These are phyloP conservation scores for Orcinus orca DNA, from an alignment of 2,113 vertebrate species.

Conservation along the genomic window DNA sequence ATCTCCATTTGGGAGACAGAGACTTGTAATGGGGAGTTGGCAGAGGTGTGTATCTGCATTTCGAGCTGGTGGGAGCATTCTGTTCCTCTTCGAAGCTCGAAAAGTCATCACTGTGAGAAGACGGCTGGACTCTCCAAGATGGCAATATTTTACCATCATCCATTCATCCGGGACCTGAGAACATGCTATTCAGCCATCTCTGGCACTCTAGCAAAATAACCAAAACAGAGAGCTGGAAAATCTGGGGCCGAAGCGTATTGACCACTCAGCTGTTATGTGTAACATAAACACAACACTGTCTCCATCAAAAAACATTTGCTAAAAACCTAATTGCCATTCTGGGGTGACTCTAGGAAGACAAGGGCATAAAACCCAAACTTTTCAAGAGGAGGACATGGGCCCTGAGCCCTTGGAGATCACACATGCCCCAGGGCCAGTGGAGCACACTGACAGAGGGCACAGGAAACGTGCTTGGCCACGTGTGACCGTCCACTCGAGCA, in stretches of 20 bases:
- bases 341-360: not conserved
- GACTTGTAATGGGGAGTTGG: constrained; percentile 48
- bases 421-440: not conserved
- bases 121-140: not conserved
- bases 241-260: not conserved
- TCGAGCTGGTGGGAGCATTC: constrained; percentile 29
- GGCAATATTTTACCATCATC: not conserved
- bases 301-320: constrained; percentile 3
- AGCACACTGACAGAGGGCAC: not conserved
- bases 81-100: constrained; percentile 30
- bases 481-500: not conserved
- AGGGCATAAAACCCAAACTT: not conserved
- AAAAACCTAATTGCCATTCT: constrained; percentile 13
- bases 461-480: not conserved
- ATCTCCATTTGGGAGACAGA: constrained; percentile 64
- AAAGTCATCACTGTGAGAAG: constrained; percentile 34
- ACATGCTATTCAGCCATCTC: not conserved
- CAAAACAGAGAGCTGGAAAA: not conserved
- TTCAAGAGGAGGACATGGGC: not conserved
- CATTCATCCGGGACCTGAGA: not conserved
- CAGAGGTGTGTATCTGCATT: constrained; percentile 49
- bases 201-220: not conserved
- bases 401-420: not conserved
- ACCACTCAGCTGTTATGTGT: not conserved
- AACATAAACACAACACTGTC: not conserved